Evolutionary conservation across 2,797 vertebrate species (phyloP).

Genomic region (Avahi laniger): DNA sequence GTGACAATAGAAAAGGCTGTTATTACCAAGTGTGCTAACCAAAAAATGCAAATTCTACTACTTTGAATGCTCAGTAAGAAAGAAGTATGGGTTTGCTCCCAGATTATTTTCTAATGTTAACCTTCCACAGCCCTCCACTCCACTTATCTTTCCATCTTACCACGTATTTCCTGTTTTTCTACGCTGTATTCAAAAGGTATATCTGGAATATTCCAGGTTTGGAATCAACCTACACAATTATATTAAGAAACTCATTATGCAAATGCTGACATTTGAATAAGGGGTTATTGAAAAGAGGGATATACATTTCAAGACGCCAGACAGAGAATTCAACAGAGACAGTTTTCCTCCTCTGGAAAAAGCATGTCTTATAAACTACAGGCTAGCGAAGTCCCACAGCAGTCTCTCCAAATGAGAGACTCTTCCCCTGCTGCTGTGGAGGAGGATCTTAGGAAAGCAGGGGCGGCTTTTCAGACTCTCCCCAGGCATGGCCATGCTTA

Average conservation of each 20-base stretch:
- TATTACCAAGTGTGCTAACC: conserved; percentile 28
- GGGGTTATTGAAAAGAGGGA: not conserved
- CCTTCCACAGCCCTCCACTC: not conserved
- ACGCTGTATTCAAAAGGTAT: not conserved
- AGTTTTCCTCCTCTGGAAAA: conserved; percentile 42
- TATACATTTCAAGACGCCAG: conserved; percentile 15
- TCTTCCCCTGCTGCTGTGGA: not conserved
- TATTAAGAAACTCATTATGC: conserved; percentile 30
- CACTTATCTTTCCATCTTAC: conserved; percentile 7
- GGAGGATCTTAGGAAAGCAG: not conserved
- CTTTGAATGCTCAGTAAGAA: conserved; percentile 1
- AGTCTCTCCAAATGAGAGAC: not conserved
- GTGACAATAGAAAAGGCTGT: conserved; percentile 44
- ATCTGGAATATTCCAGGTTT: conserved; percentile 48
- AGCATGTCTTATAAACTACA: not conserved
- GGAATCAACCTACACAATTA: conserved; percentile 45
- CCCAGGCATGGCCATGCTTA: not conserved
- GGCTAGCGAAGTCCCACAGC: not conserved
- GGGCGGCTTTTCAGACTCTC: not conserved
- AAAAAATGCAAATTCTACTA: conserved; percentile 8
- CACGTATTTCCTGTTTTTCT: not conserved
- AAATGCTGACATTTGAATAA: conserved; percentile 3
- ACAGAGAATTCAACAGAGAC: not conserved
- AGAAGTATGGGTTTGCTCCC: not conserved
- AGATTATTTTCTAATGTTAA: conserved; percentile 37